phyloP scores from a whole-genome alignment of 2,888 invertebrate genomes.

The Yponomeuta evonymella region DNA sequence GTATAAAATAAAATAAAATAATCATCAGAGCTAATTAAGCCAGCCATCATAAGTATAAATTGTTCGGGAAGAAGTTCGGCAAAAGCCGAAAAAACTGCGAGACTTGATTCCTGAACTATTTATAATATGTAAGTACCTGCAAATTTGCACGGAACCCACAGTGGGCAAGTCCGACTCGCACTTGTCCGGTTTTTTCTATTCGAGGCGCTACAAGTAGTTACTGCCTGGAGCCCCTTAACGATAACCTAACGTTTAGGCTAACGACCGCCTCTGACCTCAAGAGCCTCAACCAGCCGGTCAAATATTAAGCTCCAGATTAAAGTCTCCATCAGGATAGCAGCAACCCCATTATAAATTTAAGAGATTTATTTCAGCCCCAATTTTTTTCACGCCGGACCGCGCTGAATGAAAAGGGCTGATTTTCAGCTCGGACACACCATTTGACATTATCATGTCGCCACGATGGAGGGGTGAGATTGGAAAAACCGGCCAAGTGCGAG shows the following conservation, averaged over 20 bases:
- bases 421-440: not conserved
- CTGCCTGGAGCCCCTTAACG: too few relatives aligned
- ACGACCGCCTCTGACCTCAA: not conserved
- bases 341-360: not conserved
- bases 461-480: not conserved
- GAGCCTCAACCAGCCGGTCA: not conserved
- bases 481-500: not conserved
- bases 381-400: not conserved
- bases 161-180: too few relatives aligned
- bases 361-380: not conserved
- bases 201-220: too few relatives aligned
- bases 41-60: too few relatives aligned
- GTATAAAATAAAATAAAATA: too few relatives aligned
- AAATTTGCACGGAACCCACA: too few relatives aligned
- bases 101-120: too few relatives aligned
- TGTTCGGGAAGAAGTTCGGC: too few relatives aligned
- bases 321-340: not conserved
- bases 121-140: too few relatives aligned
- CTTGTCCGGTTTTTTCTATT: too few relatives aligned
- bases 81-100: too few relatives aligned
- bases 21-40: too few relatives aligned
- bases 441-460: not conserved
- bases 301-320: not conserved
- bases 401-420: not conserved
- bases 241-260: not conserved